These are phyloP conservation scores for Pilophorus perplexus DNA, from an alignment of 2,888 invertebrate species.

Conservation along the genomic window DNA sequence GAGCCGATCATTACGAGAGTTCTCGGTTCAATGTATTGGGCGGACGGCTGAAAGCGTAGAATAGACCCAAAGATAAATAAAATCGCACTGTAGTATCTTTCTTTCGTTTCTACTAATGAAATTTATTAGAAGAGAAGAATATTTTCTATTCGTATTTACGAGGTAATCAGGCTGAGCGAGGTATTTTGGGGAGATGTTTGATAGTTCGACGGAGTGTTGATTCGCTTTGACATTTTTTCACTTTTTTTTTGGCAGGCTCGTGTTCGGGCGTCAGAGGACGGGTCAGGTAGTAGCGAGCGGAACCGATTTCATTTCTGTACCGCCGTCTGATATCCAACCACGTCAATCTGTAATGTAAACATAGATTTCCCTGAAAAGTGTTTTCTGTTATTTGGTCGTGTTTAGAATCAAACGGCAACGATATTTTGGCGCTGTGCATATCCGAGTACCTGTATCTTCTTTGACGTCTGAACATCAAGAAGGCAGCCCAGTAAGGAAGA, in stretches of 20 bases:
- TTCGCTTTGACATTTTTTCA: conserved; percentile 3
- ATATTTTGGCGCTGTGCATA: conserved; percentile 5
- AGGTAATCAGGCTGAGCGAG: conserved; percentile 7
- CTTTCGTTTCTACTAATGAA: no score
- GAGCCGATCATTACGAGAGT: no score
- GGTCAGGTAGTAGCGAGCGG: conserved; percentile 26
- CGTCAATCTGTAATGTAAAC: background rate
- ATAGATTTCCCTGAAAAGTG: background rate
- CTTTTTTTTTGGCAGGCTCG: background rate
- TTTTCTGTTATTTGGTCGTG: no score
- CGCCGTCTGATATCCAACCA: conserved; percentile 18
- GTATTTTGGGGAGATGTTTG: conserved; percentile 12
- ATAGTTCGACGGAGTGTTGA: background rate
- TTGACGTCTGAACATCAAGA: background rate
- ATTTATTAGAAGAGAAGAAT: no score
- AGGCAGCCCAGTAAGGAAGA: background rate
- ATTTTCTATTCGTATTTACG: no score
- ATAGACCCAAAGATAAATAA: no score
- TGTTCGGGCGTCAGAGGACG: conserved; percentile 5
- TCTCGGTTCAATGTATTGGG: no score
- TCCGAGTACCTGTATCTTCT: conserved; percentile 15
- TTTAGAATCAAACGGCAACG: background rate
- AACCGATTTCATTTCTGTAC: conserved; percentile 29
- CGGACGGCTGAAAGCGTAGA: no score
- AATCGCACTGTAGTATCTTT: no score